Evolutionary conservation across 2,888 invertebrate species (phyloP).

Genomic region (Drosophila mimica): DNA sequence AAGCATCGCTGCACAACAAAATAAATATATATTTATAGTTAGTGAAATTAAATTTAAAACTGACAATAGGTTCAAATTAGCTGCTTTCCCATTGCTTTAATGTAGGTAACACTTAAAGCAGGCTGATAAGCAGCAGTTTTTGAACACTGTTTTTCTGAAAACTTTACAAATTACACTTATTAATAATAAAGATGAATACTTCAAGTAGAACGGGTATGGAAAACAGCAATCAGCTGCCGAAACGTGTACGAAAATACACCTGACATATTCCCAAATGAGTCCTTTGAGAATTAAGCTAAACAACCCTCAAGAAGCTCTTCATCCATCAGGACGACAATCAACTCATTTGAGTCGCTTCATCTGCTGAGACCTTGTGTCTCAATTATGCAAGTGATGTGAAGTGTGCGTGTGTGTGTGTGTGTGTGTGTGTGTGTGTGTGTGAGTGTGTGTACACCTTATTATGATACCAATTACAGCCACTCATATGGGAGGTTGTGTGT

Average conservation of each 20-base stretch:
- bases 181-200: slow-evolving; percentile 5
- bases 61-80: background rate
- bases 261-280: background rate
- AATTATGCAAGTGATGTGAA: slow-evolving; percentile 77
- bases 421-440: slow-evolving; percentile 5
- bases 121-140: background rate
- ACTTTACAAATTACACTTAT: background rate
- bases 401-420: slow-evolving; percentile 25
- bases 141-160: background rate
- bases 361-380: slow-evolving; percentile 60
- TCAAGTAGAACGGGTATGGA: slow-evolving; percentile 1
- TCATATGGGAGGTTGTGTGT: slow-evolving; percentile 23
- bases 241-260: background rate
- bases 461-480: slow-evolving; percentile 68
- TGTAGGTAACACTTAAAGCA: slow-evolving; percentile 49
- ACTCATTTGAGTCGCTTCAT: slow-evolving; percentile 55
- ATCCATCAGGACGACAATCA: slow-evolving; percentile 57
- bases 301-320: slow-evolving; percentile 38
- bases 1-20: background rate
- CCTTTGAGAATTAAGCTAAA: background rate
- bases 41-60: background rate
- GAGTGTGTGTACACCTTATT: slow-evolving; percentile 61
- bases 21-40: background rate
- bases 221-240: slow-evolving; percentile 23
- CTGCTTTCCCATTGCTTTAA: slow-evolving; percentile 32